Conservation (phyloP, 2,888 invertebrate species). For the Patella pellucida region DNA sequence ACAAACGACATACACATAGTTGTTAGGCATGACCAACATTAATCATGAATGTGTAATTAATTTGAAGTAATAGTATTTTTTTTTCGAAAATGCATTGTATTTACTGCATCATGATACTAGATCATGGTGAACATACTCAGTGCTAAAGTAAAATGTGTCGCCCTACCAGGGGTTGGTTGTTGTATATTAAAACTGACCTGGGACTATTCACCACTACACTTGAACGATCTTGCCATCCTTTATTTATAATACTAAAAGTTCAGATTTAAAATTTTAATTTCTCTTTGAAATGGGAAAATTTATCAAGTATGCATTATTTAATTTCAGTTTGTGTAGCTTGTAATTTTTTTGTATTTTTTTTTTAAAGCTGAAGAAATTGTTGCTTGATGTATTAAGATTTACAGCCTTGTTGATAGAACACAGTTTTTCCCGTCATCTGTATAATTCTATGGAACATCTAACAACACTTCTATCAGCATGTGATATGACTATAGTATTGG, state of each 20-base stretch:
- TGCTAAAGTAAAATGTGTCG: background rate
- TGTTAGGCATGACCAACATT: no score
- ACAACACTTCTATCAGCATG: constrained; percentile 83
- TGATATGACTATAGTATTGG: constrained; percentile 87
- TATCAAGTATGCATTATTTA: no score
- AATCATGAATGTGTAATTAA: no score
- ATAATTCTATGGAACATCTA: constrained; percentile 89
- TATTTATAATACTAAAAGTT: no score
- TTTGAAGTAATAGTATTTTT: no score
- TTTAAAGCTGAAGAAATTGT: constrained; percentile 79
- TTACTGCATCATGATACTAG: background rate
- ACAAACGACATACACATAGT: no score
- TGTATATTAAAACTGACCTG: background rate
- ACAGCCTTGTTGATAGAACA: constrained; percentile 88
- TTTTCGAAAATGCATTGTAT: background rate
- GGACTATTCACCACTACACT: constrained; percentile 4
- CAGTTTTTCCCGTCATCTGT: constrained; percentile 87
- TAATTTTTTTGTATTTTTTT: constrained; percentile 11
- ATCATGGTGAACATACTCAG: constrained; percentile 1
- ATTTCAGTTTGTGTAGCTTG: background rate
- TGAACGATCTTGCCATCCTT: no score
- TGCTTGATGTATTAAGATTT: constrained; percentile 84
- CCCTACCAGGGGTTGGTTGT: constrained; percentile 9
- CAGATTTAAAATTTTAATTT: no score
- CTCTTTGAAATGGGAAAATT: no score